phyloP scores from a whole-genome alignment of 2,888 invertebrate genomes.

The Cyclophora albipunctata region DNA sequence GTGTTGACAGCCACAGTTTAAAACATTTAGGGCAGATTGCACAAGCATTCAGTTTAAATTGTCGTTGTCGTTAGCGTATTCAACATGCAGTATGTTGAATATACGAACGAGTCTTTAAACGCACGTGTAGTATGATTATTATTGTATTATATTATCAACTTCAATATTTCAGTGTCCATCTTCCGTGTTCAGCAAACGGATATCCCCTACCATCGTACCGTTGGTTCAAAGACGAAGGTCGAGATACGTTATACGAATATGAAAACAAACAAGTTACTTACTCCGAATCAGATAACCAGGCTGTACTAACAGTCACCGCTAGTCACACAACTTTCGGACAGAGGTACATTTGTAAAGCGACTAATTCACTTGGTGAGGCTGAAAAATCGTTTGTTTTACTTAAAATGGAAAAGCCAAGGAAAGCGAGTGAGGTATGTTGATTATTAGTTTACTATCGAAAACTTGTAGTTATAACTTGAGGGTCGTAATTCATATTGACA shows the following conservation, averaged over 20 bases:
- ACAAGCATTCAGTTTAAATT: too few relatives aligned
- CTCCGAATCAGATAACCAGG: slow-evolving; percentile 29
- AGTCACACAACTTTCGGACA: slow-evolving; percentile 35
- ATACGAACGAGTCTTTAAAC: too few relatives aligned
- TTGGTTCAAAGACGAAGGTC: slow-evolving; percentile 42
- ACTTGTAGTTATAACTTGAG: too few relatives aligned
- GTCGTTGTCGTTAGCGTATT: too few relatives aligned
- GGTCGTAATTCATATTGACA: too few relatives aligned
- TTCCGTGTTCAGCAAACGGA: slow-evolving; percentile 43
- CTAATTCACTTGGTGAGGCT: slow-evolving; percentile 37
- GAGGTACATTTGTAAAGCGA: slow-evolving; percentile 43
- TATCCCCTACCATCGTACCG: slow-evolving; percentile 47
- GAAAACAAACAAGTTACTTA: slow-evolving; percentile 35
- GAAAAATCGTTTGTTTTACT: slow-evolving; percentile 35
- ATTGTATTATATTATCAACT: too few relatives aligned
- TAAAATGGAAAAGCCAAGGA: slow-evolving; percentile 35
- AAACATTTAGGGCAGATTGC: too few relatives aligned
- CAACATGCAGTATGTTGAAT: too few relatives aligned
- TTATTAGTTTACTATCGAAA: neutral
- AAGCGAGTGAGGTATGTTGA: slow-evolving; percentile 36
- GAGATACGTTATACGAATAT: slow-evolving; percentile 34
- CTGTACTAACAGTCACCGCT: slow-evolving; percentile 34
- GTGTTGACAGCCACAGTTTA: too few relatives aligned
- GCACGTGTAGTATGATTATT: too few relatives aligned
- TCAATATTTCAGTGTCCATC: slow-evolving; percentile 39